phyloP scores from a whole-genome alignment of 1,140 invertebrate species.

The Calephelis nemesis region DNA sequence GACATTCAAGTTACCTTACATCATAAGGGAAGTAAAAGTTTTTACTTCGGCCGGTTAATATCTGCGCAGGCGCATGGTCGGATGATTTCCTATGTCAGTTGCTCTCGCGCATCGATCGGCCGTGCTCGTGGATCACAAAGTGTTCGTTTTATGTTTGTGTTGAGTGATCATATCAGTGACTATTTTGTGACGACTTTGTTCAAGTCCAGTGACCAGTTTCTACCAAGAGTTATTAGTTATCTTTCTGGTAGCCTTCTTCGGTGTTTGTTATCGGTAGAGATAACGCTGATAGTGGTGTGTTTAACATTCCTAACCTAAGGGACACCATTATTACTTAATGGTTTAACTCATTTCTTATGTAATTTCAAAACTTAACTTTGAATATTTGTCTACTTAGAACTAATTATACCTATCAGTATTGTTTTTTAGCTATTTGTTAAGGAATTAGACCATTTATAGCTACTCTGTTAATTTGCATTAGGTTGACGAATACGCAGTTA shows the following conservation, averaged over 20 bases:
- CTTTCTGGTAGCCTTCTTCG: constrained; percentile 22
- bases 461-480: too few species aligned
- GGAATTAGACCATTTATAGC: too few species aligned
- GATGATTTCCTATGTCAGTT: constrained; percentile 61
- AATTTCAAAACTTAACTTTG: constrained; percentile 16
- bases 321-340: constrained; percentile 27
- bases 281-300: constrained; percentile 67
- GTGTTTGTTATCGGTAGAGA: constrained; percentile 38
- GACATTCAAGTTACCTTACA: neutral
- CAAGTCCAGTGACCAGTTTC: constrained; percentile 3
- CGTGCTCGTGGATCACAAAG: constrained; percentile 31
- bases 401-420: too few species aligned
- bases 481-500: too few species aligned
- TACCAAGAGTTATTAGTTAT: constrained; percentile 7
- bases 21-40: constrained; percentile 22
- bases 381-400: neutral
- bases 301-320: constrained; percentile 41
- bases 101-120: constrained; percentile 66
- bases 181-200: constrained; percentile 3
- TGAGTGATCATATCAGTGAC: constrained; percentile 17
- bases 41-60: constrained; percentile 46
- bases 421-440: too few species aligned
- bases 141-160: constrained; percentile 23
- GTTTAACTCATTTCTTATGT: constrained; percentile 16
- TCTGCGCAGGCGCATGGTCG: constrained; percentile 61